These are phyloP conservation scores for Spisula subtruncata DNA, from an alignment of 2,888 invertebrate genomes.

Conservation along the genomic window DNA sequence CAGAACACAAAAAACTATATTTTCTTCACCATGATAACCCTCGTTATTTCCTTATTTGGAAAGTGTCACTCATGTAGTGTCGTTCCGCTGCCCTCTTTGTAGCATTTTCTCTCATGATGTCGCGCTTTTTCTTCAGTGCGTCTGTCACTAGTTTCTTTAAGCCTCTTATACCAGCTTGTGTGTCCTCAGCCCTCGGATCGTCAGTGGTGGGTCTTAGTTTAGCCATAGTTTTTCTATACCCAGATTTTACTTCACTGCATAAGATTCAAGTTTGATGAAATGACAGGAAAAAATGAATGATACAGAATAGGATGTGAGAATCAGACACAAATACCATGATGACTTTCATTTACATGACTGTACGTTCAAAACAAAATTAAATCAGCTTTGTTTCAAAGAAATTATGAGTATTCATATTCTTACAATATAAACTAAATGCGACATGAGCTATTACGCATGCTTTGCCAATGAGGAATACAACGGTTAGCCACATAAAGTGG, in stretches of 20 bases:
- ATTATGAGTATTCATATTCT: no score
- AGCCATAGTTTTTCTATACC: conserved; percentile 51
- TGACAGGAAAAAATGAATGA: no score
- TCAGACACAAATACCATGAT: no score
- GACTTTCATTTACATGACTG: no score
- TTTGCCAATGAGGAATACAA: no score
- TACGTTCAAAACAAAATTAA: no score
- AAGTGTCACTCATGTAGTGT: conserved; percentile 26
- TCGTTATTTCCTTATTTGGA: conserved; percentile 16
- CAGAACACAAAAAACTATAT: not conserved
- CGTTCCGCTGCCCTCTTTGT: conserved; percentile 13
- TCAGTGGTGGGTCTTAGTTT: conserved; percentile 33
- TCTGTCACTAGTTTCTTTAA: conserved; percentile 47
- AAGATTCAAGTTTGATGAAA: not conserved
- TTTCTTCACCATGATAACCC: not conserved
- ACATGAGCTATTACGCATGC: no score
- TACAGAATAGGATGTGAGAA: no score
- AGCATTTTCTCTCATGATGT: conserved; percentile 32
- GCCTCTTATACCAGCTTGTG: conserved; percentile 27
- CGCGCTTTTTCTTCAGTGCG: conserved; percentile 51
- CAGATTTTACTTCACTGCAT: conserved; percentile 56
- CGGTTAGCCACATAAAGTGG: no score
- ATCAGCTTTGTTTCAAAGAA: no score
- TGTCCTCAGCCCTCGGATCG: not conserved
- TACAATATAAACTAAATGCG: no score